Evolutionary conservation across 2,888 invertebrate genomes (phyloP), one percentile per base, ranked within the genome.

Genomic region (Neoscelio sp.): DNA sequence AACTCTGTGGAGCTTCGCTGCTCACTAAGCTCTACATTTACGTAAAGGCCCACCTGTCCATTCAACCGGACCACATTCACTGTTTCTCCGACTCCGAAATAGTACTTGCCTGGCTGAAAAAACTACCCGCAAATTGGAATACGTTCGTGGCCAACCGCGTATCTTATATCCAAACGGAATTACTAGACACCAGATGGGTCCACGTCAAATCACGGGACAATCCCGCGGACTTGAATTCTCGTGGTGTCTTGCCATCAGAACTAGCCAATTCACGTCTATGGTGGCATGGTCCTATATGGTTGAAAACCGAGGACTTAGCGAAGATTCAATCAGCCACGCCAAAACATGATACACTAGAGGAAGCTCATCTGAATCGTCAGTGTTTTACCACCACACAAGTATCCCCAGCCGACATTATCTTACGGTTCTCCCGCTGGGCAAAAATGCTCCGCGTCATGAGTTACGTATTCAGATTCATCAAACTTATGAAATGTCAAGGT

Each of bases 151-250:
- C 58, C 1, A 42, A 58, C 17, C 6, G 42, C 1, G 42, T 58
- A 7, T 58, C 42, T 0, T 0, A 2, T 2, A 42, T 58, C 6
- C 58, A 58, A 42, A 28, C 40, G 0, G 0, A 0, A 5, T 3
- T 30, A 0, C 42, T 28, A 0, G 15, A 42, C 0, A 18, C 12
- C 0, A 2, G 5, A n/a, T 58, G 58, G 58, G 30, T 26, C 0
- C 18, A 58, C n/a, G 12, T 58, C 2, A 42, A 42, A 7, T 58
- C 58, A 10, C 28, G 17, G 28, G 4, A 17, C 0, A 58, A 58
- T 13, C 42, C 42, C 0, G 42, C 58, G 5, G 58, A 58, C 28
- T 17, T 58, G 6, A 58, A 58, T 42, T 58, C 58, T 3, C 12
- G 58, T 2, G 58, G 58, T n/a, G n/a, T n/a, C n/a, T n/a, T n/a